Conservation (phyloP, 2,797 vertebrate genomes). For the Carapus acus region DNA sequence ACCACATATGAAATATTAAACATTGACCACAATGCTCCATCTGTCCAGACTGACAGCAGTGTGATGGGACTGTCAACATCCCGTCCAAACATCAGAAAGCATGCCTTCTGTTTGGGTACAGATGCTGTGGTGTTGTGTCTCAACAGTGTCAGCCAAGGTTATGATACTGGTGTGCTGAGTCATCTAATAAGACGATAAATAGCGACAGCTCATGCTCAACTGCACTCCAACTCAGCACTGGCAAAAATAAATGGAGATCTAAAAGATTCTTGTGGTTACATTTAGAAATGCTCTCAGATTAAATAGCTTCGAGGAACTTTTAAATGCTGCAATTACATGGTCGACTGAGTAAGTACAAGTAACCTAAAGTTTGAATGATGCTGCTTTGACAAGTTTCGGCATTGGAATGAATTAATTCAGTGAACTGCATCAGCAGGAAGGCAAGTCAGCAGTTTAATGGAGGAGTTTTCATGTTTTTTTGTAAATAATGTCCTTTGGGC, state of each 20-base stretch:
- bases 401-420: slow-evolving; percentile 24
- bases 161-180: slow-evolving; percentile 16
- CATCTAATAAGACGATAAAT: slow-evolving; percentile 24
- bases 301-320: background rate
- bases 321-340: slow-evolving; percentile 45
- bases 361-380: slow-evolving; percentile 20
- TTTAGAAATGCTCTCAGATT: too few species aligned
- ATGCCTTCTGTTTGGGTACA: background rate
- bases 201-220: background rate
- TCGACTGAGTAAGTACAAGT: slow-evolving; percentile 32
- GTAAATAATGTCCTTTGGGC: too few species aligned
- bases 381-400: slow-evolving; percentile 22
- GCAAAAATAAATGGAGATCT: too few species aligned
- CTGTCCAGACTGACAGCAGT: too few species aligned
- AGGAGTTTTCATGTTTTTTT: too few species aligned
- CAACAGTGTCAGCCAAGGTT: slow-evolving; percentile 3
- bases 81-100: slow-evolving; percentile 8
- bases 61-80: background rate
- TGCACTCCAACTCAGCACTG: too few species aligned
- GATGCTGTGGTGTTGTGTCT: slow-evolving; percentile 13
- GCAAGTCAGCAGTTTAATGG: slow-evolving; percentile 1
- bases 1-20: too few species aligned
- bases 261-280: too few species aligned
- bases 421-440: slow-evolving; percentile 8
- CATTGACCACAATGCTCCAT: too few species aligned